Percentiles rank a stretch among this genome's conserved stretches.
These are phyloP conservation scores for Heliconius sara DNA, from an alignment of 2,888 invertebrate species.

Conservation along the genomic window DNA sequence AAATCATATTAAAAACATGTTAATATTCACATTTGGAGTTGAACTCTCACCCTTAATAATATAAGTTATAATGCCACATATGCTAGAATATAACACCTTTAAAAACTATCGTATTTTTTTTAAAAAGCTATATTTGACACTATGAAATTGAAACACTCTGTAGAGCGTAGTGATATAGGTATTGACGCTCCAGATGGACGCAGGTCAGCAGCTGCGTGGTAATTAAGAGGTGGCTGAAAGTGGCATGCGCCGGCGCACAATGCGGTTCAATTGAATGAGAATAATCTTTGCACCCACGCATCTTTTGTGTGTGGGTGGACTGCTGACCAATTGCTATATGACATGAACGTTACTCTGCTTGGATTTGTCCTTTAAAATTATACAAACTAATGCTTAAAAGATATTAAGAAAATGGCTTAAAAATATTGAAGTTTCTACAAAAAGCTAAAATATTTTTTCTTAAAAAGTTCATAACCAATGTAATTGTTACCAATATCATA, in stretches of 20 bases:
- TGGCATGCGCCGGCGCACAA: conserved; percentile 83
- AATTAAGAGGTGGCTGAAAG: conserved; percentile 83
- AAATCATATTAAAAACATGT: not conserved
- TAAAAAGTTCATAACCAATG: not conserved
- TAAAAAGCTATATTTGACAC: not conserved
- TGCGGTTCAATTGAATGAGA: conserved; percentile 84
- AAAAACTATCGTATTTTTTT: not conserved
- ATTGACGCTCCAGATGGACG: conserved; percentile 81
- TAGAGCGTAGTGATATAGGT: conserved; percentile 68
- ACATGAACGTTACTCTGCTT: conserved; percentile 66
- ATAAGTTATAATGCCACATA: not conserved
- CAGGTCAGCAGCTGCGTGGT: conserved; percentile 82
- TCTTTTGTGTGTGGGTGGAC: conserved; percentile 82
- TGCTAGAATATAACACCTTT: not conserved
- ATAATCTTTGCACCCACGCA: conserved; percentile 84
- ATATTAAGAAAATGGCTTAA: not conserved
- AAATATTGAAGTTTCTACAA: not conserved
- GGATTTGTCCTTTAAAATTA: not conserved
- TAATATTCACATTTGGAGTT: not conserved
- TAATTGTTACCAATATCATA: not conserved
- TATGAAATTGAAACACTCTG: conserved; percentile 62
- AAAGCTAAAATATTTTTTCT: not conserved
- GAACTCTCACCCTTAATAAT: not conserved
- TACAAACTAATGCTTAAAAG: not conserved
- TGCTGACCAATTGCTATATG: conserved; percentile 70